phyloP scores from a whole-genome alignment of 92 coral and sea anemone species.

The Heteractis magnifica region DNA sequence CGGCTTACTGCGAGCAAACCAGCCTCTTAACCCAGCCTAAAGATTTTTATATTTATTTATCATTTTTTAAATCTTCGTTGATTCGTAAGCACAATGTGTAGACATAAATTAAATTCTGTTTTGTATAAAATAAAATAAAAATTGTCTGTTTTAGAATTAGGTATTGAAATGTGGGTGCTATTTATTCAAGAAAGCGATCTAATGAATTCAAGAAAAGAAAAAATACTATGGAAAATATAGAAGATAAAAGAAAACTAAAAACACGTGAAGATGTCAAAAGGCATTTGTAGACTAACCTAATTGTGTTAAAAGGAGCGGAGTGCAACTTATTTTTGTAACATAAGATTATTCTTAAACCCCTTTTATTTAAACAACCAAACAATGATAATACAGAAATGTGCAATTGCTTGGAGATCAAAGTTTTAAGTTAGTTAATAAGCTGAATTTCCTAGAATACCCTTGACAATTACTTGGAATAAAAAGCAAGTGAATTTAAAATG shows the following conservation, averaged over 20 bases:
- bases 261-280: not conserved
- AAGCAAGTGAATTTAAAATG: not conserved
- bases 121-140: not conserved
- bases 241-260: too few species aligned
- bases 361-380: not conserved
- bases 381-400: not conserved
- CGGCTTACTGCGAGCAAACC: not conserved
- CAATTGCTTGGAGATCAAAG: not conserved
- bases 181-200: too few species aligned
- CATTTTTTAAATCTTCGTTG: not conserved
- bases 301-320: not conserved
- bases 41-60: too few species aligned
- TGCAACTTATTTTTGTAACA: not conserved
- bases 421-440: not conserved
- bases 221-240: not conserved
- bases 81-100: not conserved
- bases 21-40: too few species aligned
- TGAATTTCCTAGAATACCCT: not conserved
- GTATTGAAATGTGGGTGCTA: too few species aligned
- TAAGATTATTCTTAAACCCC: not conserved
- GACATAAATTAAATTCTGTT: not conserved
- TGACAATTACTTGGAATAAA: not conserved
- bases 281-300: not conserved
- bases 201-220: not conserved
- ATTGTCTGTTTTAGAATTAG: too few species aligned